Evolutionary conservation across 2,888 invertebrate genomes (phyloP).

Genomic region (Punctoribates punctum): DNA sequence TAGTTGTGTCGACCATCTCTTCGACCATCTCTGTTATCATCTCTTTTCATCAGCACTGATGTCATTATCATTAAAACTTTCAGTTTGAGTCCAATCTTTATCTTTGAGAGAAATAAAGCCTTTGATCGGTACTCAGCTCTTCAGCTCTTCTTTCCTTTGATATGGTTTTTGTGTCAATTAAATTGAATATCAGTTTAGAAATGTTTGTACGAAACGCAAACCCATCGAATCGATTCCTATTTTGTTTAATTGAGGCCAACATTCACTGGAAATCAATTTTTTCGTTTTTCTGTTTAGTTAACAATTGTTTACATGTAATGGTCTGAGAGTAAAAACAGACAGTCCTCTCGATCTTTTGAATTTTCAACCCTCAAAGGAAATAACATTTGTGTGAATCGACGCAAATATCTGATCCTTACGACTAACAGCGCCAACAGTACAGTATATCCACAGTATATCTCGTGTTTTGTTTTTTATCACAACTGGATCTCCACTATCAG

Average conservation of each 20-base stretch:
- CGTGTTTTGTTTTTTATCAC: conserved; percentile 45
- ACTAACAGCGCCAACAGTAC: conserved; percentile 45
- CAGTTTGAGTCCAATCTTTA: conserved; percentile 20
- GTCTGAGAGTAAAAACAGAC: conserved; percentile 39
- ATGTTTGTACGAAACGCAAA: not conserved
- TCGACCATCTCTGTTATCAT: too few species aligned
- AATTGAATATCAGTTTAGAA: conserved; percentile 1
- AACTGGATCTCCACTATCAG: conserved; percentile 37
- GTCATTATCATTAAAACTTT: conserved; percentile 26
- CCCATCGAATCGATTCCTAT: not conserved
- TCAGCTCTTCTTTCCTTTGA: not conserved
- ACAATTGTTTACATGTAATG: conserved; percentile 9
- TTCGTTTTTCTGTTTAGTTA: not conserved
- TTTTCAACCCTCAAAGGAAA: conserved; percentile 44
- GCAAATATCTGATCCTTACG: conserved; percentile 45
- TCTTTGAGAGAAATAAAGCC: not conserved
- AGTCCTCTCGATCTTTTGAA: conserved; percentile 44
- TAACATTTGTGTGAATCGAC: conserved; percentile 40
- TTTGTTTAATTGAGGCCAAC: conserved; percentile 19
- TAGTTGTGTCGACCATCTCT: not conserved
- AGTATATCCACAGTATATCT: conserved; percentile 43
- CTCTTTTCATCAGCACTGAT: conserved; percentile 6
- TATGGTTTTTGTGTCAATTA: not conserved
- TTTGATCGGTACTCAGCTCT: not conserved
- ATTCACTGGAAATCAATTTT: not conserved